Evolutionary conservation across 1,140 invertebrate species (phyloP).

Genomic region (Drosophila funebris): DNA sequence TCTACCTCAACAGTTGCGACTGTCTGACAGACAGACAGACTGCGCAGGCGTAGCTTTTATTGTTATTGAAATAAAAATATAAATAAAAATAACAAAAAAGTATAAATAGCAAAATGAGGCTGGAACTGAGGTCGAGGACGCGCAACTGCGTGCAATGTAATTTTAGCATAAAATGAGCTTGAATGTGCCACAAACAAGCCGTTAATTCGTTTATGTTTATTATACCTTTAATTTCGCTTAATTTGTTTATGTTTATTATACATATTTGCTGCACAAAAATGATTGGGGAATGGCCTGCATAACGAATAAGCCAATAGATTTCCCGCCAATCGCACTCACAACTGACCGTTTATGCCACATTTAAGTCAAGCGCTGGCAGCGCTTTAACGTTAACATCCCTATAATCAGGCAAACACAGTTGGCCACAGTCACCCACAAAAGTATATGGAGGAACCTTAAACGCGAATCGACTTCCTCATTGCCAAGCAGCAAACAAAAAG

Average conservation of each 20-base stretch:
- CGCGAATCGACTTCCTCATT: constrained; percentile 66
- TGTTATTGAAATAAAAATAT: constrained; percentile 60
- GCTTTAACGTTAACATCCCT: constrained; percentile 46
- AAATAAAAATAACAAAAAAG: constrained; percentile 1
- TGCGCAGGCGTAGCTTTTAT: constrained; percentile 55
- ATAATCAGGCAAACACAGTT: constrained; percentile 66
- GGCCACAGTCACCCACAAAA: constrained; percentile 76
- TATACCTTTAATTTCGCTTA: too few species aligned
- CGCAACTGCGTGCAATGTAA: constrained; percentile 25
- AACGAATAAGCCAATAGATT: not conserved
- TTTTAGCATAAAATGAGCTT: not conserved
- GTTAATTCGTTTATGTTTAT: too few species aligned
- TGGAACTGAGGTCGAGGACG: constrained; percentile 69
- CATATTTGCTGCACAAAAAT: not conserved
- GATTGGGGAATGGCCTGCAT: constrained; percentile 7
- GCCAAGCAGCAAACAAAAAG: constrained; percentile 34
- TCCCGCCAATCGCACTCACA: not conserved
- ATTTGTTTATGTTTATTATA: not conserved
- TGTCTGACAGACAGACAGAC: constrained; percentile 43
- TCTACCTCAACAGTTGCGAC: constrained; percentile 20
- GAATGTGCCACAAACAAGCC: not conserved
- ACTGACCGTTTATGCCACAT: constrained; percentile 48
- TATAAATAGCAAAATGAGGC: constrained; percentile 28
- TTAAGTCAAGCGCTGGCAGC: constrained; percentile 41
- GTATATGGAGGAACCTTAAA: constrained; percentile 13